Percentiles rank a stretch among this genome's conserved stretches.
Evolutionary conservation across 2,113 vertebrate species (phyloP).

Genomic region (Sminthopsis crassicaudata): DNA sequence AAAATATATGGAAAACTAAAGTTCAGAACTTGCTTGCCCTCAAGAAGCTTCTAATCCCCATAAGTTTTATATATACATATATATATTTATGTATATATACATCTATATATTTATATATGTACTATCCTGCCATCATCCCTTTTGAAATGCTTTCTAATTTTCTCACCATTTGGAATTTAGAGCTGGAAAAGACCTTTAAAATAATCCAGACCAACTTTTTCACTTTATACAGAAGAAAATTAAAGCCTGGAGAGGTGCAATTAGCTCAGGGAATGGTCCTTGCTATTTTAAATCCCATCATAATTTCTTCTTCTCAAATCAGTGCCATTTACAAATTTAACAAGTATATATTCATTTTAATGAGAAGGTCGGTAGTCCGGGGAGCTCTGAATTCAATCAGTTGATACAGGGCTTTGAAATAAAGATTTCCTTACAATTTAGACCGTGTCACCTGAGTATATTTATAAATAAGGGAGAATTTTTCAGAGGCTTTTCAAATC

Average conservation of each 20-base stretch:
- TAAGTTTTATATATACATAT: background rate
- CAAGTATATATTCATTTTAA: background rate
- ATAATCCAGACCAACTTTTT: background rate
- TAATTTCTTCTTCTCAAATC: background rate
- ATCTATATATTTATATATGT: background rate
- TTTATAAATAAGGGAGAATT: conserved; percentile 48
- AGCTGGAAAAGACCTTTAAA: background rate
- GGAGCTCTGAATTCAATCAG: background rate
- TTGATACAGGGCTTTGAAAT: background rate
- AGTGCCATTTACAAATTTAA: background rate
- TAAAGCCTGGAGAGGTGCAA: background rate
- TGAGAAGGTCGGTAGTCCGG: conserved; percentile 9
- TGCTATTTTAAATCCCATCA: background rate
- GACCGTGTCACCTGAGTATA: conserved; percentile 22
- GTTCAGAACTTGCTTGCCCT: background rate
- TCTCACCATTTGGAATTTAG: background rate
- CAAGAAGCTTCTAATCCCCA: background rate
- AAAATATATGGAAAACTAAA: background rate
- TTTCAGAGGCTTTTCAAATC: conserved; percentile 31
- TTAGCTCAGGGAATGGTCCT: background rate
- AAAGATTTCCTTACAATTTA: conserved; percentile 43
- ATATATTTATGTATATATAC: too few species aligned
- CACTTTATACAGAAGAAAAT: background rate
- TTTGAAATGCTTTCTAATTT: background rate
- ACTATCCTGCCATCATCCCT: background rate